Conservation (phyloP, 2,797 vertebrate species). For the Spondyliosoma cantharus region DNA sequence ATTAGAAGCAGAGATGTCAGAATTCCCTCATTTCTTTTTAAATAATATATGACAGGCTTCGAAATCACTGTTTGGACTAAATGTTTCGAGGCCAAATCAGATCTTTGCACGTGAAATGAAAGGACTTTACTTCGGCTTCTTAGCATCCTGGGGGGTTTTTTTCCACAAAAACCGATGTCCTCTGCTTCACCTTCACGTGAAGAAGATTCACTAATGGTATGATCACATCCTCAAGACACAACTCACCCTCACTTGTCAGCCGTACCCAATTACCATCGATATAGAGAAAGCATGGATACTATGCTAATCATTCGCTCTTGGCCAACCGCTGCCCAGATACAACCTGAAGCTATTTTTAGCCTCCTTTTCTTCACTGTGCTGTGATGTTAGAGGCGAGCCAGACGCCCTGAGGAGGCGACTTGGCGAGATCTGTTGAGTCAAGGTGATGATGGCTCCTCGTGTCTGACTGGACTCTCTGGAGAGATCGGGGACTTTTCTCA, state of each 20-base stretch:
- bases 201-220: not conserved
- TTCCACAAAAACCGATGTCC: not conserved
- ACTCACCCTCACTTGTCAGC: conserved; percentile 1
- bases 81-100: not conserved
- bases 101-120: not conserved
- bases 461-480: not conserved
- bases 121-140: not conserved
- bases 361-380: conserved; percentile 1
- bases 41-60: not conserved
- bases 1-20: not conserved
- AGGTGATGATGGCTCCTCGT: conserved; percentile 42
- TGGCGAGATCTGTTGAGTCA: conserved; percentile 46
- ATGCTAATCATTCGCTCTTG: not conserved
- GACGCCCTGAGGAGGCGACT: conserved; percentile 42
- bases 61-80: not conserved
- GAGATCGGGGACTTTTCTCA: not conserved
- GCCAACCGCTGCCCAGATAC: conserved; percentile 52
- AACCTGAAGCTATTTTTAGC: conserved; percentile 60
- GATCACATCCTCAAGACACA: not conserved
- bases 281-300: not conserved
- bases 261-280: not conserved
- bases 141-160: not conserved
- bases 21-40: not conserved
- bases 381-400: conserved; percentile 24
- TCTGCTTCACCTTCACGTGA: not conserved